These are phyloP conservation scores for Phasianus colchicus DNA, from an alignment of 2,113 vertebrate species.

Conservation along the genomic window DNA sequence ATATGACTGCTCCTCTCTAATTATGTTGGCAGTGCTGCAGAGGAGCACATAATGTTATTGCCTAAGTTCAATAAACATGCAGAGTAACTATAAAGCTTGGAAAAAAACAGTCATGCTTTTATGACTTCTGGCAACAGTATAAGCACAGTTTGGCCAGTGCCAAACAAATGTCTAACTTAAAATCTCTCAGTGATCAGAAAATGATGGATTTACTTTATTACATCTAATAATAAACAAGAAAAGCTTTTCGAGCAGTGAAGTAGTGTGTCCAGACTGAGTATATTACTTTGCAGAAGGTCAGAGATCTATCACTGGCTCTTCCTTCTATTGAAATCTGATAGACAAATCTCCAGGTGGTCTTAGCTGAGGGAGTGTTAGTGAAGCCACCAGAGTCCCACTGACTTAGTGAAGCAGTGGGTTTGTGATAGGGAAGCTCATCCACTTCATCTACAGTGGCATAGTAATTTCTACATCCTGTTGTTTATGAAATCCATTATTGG, in stretches of 20 bases:
- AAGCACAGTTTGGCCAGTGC: background rate
- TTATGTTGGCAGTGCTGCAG: slow-evolving; percentile 41
- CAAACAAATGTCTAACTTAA: slow-evolving; percentile 48
- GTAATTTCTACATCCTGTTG: background rate
- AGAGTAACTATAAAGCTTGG: slow-evolving; percentile 52
- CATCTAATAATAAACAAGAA: slow-evolving; percentile 52
- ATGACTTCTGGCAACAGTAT: slow-evolving; percentile 26
- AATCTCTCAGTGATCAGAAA: slow-evolving; percentile 19
- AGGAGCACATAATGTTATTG: slow-evolving; percentile 25
- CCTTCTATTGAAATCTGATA: background rate
- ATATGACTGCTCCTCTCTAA: slow-evolving; percentile 33
- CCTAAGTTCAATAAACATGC: slow-evolving; percentile 56
- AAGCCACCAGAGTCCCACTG: background rate
- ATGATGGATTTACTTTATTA: slow-evolving; percentile 43
- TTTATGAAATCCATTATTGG: background rate
- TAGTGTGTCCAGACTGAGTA: background rate
- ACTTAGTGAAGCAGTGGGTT: background rate
- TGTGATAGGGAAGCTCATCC: background rate
- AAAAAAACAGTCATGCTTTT: slow-evolving; percentile 45
- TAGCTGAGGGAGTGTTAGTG: background rate
- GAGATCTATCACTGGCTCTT: background rate
- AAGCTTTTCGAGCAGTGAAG: background rate
- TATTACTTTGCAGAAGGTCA: background rate
- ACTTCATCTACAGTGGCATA: background rate
- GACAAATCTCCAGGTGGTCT: background rate